Percentiles rank a stretch among this genome's conserved stretches.
Evolutionary conservation across 2,888 invertebrate species (phyloP).

Genomic region (Tubiluchus corallicola): DNA sequence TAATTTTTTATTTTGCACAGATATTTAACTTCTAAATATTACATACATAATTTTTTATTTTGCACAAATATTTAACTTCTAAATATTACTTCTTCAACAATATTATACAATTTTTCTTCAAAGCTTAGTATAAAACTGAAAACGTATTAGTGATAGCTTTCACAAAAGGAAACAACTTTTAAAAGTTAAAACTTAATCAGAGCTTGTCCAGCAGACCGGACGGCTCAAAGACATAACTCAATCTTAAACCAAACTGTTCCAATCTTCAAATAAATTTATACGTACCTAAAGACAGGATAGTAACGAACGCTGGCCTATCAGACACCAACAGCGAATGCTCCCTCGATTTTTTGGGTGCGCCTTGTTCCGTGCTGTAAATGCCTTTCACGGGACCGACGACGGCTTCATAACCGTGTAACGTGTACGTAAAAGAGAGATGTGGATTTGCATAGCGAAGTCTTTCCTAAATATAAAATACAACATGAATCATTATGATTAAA

Average conservation of each 20-base stretch:
- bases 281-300: conserved; percentile 54
- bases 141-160: too few species aligned
- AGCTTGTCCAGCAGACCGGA: background rate
- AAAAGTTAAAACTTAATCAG: background rate
- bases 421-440: conserved; percentile 74
- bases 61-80: too few species aligned
- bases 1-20: too few species aligned
- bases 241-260: background rate
- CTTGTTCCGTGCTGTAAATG: conserved; percentile 39
- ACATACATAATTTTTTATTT: too few species aligned
- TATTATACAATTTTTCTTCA: too few species aligned
- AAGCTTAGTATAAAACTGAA: too few species aligned
- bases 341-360: conserved; percentile 39
- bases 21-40: too few species aligned
- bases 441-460: conserved; percentile 64
- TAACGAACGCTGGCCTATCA: conserved; percentile 71
- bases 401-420: conserved; percentile 64
- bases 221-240: background rate
- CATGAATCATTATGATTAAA: background rate
- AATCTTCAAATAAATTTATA: conserved; percentile 6
- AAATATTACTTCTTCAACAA: too few species aligned
- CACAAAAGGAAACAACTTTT: too few species aligned
- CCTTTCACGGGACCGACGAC: conserved; percentile 66
- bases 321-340: conserved; percentile 65
- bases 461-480: conserved; percentile 42